phyloP scores from a whole-genome alignment of 2,113 vertebrate genomes.

The Lasiurus borealis region DNA sequence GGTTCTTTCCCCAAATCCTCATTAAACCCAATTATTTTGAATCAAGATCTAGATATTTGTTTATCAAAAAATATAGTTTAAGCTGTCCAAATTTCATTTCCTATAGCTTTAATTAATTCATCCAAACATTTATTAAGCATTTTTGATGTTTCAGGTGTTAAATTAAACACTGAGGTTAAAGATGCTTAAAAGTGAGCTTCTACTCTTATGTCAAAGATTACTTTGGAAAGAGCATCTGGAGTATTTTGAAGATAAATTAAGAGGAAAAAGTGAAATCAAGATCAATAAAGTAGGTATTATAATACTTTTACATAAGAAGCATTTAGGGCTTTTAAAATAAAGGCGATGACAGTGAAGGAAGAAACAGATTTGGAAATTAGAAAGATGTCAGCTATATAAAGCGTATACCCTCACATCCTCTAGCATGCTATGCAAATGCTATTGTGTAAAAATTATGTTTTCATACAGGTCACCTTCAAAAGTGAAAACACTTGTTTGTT shows the following conservation, averaged over 20 bases:
- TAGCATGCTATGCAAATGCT: neutral
- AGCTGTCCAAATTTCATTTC: neutral
- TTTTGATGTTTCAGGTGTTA: neutral
- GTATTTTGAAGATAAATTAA: neutral
- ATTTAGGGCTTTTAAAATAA: constrained; percentile 7
- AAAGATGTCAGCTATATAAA: neutral
- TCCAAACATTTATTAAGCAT: neutral
- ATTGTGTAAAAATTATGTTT: neutral
- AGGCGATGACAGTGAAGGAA: neutral
- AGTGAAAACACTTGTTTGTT: neutral
- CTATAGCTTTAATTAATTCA: constrained; percentile 12
- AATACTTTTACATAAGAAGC: constrained; percentile 12
- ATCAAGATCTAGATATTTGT: constrained; percentile 17
- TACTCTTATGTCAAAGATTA: neutral
- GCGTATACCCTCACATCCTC: neutral
- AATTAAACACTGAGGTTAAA: neutral
- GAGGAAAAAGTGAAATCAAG: neutral
- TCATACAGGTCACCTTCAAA: neutral
- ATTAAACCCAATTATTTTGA: neutral
- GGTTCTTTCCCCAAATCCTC: neutral
- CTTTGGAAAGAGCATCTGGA: neutral
- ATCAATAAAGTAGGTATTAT: neutral
- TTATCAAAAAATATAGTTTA: constrained; percentile 5
- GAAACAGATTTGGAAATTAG: constrained; percentile 1
- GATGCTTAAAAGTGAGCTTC: neutral